Conservation (phyloP, 2,113 vertebrate genomes). For the Spea bombifrons region DNA sequence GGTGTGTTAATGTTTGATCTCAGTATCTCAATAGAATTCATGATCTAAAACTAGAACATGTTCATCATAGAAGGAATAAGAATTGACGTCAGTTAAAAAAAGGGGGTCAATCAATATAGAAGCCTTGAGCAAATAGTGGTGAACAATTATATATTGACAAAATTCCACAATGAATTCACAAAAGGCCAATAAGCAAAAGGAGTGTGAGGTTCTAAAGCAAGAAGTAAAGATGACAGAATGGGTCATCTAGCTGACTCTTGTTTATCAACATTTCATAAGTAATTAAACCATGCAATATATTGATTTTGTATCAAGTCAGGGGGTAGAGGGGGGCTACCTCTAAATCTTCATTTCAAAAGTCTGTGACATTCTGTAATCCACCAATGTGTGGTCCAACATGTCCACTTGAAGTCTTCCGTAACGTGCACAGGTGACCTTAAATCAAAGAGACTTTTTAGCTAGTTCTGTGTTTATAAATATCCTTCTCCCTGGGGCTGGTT, state of each 20-base stretch:
- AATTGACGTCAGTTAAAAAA: too few species aligned
- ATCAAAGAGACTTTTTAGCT: constrained; percentile 28
- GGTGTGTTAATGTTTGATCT: too few species aligned
- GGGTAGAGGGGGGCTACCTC: neutral
- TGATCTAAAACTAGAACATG: too few species aligned
- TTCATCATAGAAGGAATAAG: too few species aligned
- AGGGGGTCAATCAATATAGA: too few species aligned
- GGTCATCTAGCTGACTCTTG: neutral
- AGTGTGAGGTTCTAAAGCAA: neutral
- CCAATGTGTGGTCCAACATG: neutral
- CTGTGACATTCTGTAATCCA: neutral
- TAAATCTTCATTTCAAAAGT: constrained; percentile 18
- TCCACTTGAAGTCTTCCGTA: constrained; percentile 2
- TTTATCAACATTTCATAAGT: neutral
- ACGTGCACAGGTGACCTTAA: constrained; percentile 26
- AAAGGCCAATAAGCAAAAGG: too few species aligned
- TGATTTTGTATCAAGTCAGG: neutral
- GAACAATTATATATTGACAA: too few species aligned
- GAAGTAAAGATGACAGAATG: neutral
- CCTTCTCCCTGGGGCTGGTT: neutral
- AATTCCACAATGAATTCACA: too few species aligned
- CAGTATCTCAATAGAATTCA: too few species aligned
- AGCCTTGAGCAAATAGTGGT: too few species aligned
- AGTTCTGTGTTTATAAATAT: constrained; percentile 6
- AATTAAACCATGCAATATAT: neutral